Evolutionary conservation across 2,797 vertebrate genomes (phyloP).

Genomic region (Remorina albescens): DNA sequence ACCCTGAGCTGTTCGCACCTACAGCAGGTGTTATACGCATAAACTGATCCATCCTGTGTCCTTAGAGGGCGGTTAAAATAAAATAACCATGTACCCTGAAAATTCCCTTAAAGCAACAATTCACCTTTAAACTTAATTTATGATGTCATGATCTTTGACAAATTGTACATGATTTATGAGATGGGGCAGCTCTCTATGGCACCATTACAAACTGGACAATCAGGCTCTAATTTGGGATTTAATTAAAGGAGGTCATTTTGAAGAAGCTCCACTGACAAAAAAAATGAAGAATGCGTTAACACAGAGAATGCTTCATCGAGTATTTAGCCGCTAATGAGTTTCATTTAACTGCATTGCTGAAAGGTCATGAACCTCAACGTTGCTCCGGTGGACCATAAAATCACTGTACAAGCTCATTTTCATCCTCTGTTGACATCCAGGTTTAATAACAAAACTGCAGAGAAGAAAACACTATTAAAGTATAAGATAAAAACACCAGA

Average conservation of each 20-base stretch:
- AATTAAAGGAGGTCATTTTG: slow-evolving; percentile 69
- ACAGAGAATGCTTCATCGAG: slow-evolving; percentile 49
- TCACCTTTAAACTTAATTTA: slow-evolving; percentile 51
- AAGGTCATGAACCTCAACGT: slow-evolving; percentile 68
- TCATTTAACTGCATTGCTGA: slow-evolving; percentile 61
- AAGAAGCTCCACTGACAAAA: slow-evolving; percentile 61
- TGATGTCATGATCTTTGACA: slow-evolving; percentile 43
- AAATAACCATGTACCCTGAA: slow-evolving; percentile 23
- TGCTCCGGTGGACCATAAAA: slow-evolving; percentile 54
- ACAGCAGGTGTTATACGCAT: slow-evolving; percentile 1
- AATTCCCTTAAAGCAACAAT: slow-evolving; percentile 3
- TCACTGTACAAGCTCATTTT: slow-evolving; percentile 43
- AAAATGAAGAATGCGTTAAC: slow-evolving; percentile 56
- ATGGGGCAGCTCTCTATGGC: slow-evolving; percentile 37
- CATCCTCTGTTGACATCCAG: slow-evolving; percentile 16
- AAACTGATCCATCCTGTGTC: slow-evolving; percentile 7
- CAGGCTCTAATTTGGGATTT: slow-evolving; percentile 62
- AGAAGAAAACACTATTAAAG: slow-evolving; percentile 35
- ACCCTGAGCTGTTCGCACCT: slow-evolving; percentile 9
- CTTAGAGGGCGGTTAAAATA: slow-evolving; percentile 17
- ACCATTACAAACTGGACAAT: slow-evolving; percentile 62
- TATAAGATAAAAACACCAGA: slow-evolving; percentile 9
- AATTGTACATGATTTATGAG: slow-evolving; percentile 45
- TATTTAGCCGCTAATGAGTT: slow-evolving; percentile 68
- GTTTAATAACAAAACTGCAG: slow-evolving; percentile 35